Evolutionary conservation across 2,113 vertebrate genomes (phyloP), one percentile per base, ranked within the genome.

Genomic region (Sarotherodon lohbergeri): DNA sequence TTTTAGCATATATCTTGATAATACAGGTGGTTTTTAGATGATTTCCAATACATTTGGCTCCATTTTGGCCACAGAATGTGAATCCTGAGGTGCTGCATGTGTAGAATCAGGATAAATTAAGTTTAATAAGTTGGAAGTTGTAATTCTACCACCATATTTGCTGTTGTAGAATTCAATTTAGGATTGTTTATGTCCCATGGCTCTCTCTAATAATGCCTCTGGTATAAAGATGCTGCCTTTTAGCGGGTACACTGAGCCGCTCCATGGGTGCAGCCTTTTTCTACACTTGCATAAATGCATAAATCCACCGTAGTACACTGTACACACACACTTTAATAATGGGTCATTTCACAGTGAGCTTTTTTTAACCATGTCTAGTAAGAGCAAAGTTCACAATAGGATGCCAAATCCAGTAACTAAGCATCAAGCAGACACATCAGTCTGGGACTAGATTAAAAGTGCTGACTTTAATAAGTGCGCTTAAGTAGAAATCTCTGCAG

Each of bases 401-500:
- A 52, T 7, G 27, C 73, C 46, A 78, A 78, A 78, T 78, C 73
- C 73, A 80, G 29, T 39, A 55, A 55, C 50, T 36, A 80, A 80
- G 29, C 68, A 41, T 80, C 46, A 80, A 79, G 81, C 46, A 61
- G 39, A 86, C 41, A 24, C 39, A 36, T 55, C 22, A 66, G 73
- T 66, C 36, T 81, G 27, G 68, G 16, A 56, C 41, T 12, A 41
- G 16, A 24, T 57, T 55, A 61, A 61, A 86, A 66, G 55, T 76
- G 36, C 71, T 83, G 83, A 61, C 86, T 87, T 89, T 80, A 63
- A 68, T 80, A 80, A 43, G 27, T 17, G 41, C 14, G 52, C 66
- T 43, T 76, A 14, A 68, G 55, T 46, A 6, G 41, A 82, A 52
- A 29, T 79, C 13, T 84, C 43, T 57, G 36, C 34, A 63, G 82